A percentile compares a stretch with the other conserved stretches of the same genome.
Evolutionary conservation across 37 sponge, comb jelly and placozoan genomes (phyloP).

Genomic region (Mnemiopsis leidyi): DNA sequence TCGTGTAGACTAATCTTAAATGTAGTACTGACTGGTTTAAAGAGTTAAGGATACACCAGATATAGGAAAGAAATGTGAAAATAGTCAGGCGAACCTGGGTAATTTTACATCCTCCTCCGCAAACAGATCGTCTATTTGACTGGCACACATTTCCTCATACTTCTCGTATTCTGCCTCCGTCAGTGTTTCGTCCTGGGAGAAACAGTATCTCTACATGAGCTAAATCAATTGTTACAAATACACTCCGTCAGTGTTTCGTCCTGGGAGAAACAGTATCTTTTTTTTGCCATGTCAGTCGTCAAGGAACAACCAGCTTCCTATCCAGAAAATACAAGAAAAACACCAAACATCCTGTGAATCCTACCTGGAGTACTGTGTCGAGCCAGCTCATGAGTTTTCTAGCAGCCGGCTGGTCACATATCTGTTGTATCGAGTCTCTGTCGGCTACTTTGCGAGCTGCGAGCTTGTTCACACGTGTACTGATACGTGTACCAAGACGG

Average conservation of each 20-base stretch:
- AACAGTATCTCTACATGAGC: too few species aligned
- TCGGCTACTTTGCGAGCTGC: conserved; percentile 44
- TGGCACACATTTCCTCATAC: conserved; percentile 46
- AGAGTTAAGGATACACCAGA: too few species aligned
- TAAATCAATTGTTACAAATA: too few species aligned
- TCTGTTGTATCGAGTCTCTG: conserved; percentile 42
- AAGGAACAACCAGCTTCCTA: too few species aligned
- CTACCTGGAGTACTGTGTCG: conserved; percentile 29
- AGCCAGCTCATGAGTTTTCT: conserved; percentile 48
- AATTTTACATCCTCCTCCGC: not conserved
- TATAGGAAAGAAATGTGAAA: too few species aligned
- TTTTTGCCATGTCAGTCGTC: too few species aligned
- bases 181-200: conserved; percentile 12
- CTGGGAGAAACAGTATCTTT: too few species aligned
- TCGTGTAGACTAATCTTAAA: too few species aligned
- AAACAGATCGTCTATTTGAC: not conserved
- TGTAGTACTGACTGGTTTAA: too few species aligned
- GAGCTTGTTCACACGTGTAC: conserved; percentile 46
- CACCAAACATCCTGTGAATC: too few species aligned
- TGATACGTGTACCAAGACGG: conserved; percentile 45
- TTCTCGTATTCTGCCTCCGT: not conserved
- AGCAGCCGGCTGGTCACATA: conserved; percentile 47
- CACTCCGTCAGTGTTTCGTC: conserved; percentile 25
- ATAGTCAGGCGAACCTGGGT: too few species aligned
- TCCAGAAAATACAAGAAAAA: too few species aligned